Conservation (phyloP, 2,888 invertebrate genomes). For the Autographa pulchrina region DNA sequence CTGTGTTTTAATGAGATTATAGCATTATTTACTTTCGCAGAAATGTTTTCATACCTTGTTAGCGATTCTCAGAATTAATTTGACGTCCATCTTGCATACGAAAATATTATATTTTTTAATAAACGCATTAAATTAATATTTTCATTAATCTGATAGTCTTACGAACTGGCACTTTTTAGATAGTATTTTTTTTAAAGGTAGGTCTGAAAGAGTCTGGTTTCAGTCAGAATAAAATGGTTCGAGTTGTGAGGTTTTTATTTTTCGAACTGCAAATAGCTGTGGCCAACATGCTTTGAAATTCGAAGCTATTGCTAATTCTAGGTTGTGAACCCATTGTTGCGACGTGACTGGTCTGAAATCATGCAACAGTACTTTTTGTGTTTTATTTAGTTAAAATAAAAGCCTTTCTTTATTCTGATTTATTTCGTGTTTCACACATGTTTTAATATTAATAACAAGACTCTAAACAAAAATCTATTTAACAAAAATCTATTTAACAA, state of each 20-base stretch:
- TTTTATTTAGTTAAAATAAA: background rate
- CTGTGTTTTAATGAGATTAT: slow-evolving; percentile 33
- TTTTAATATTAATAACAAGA: no score
- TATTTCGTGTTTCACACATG: background rate
- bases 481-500: no score
- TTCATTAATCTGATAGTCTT: no score
- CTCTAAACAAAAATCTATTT: no score
- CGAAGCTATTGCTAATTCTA: slow-evolving; percentile 11
- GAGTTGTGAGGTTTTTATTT: slow-evolving; percentile 13
- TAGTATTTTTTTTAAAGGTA: background rate
- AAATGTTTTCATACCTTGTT: background rate
- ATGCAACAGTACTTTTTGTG: background rate
- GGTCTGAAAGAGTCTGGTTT: background rate
- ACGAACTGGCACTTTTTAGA: background rate
- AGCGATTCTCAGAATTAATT: background rate
- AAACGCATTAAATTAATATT: no score
- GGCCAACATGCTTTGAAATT: slow-evolving; percentile 31
- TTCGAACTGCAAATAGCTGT: slow-evolving; percentile 29
- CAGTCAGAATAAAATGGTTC: slow-evolving; percentile 34
- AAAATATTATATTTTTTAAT: no score
- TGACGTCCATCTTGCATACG: background rate
- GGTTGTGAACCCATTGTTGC: background rate
- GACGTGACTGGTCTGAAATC: slow-evolving; percentile 17
- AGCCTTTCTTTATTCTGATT: slow-evolving; percentile 1
- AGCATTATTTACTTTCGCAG: slow-evolving; percentile 24